Percentiles rank a stretch among this genome's conserved stretches.
Evolutionary conservation across 2,888 invertebrate species (phyloP).

Genomic region (Parnassius smintheus): DNA sequence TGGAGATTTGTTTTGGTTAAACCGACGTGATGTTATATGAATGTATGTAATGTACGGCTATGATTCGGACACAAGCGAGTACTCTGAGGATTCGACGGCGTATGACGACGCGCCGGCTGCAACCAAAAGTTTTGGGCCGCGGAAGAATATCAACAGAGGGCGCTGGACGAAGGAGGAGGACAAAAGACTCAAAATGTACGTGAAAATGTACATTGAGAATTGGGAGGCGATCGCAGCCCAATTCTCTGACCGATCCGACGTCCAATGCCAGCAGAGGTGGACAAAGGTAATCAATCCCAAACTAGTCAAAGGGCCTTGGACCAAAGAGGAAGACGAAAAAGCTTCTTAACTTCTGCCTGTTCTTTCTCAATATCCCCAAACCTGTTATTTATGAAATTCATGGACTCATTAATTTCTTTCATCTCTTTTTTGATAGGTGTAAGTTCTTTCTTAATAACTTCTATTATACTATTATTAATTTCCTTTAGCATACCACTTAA

Average conservation of each 20-base stretch:
- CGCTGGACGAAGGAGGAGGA: slow-evolving; percentile 95
- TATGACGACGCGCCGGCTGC: slow-evolving; percentile 76
- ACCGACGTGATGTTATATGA: too few species aligned
- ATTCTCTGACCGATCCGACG: slow-evolving; percentile 93
- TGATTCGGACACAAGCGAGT: slow-evolving; percentile 85
- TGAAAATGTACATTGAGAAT: slow-evolving; percentile 87
- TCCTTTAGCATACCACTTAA: too few species aligned
- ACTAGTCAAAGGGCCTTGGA: slow-evolving; percentile 98
- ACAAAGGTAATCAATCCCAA: slow-evolving; percentile 98
- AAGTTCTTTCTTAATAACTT: too few species aligned
- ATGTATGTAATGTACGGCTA: too few species aligned
- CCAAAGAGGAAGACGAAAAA: too few species aligned
- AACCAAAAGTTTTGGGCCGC: slow-evolving; percentile 74
- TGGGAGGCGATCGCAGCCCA: slow-evolving; percentile 90
- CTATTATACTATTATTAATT: too few species aligned
- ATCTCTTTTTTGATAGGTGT: too few species aligned
- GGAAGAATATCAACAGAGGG: slow-evolving; percentile 90
- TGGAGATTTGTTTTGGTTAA: too few species aligned
- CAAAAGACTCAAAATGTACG: slow-evolving; percentile 88
- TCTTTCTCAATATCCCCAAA: too few species aligned
- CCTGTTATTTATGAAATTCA: too few species aligned
- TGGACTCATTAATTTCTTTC: too few species aligned
- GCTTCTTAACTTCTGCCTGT: too few species aligned
- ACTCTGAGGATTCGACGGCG: slow-evolving; percentile 83
- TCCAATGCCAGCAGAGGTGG: slow-evolving; percentile 98